Evolutionary conservation across 2,113 vertebrate species (phyloP).

Genomic region (Scytalopus superciliaris): DNA sequence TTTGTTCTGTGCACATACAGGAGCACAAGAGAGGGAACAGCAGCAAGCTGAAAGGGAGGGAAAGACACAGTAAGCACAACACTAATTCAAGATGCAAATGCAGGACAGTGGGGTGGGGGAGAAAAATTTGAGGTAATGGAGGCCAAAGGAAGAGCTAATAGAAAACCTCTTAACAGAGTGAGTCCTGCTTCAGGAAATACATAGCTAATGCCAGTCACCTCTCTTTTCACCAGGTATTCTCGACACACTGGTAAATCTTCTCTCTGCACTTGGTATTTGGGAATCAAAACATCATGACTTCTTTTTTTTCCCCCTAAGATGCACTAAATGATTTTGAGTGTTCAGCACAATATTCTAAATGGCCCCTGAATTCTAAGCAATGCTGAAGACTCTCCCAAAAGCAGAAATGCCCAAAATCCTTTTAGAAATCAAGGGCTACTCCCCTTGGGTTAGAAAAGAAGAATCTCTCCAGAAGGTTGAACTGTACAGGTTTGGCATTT

Average conservation of each 20-base stretch:
- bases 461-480: neutral
- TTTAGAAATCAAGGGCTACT: neutral
- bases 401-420: neutral
- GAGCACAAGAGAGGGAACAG: neutral
- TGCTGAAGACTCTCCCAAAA: neutral
- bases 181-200: neutral
- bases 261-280: neutral
- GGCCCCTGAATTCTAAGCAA: neutral
- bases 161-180: neutral
- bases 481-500: neutral
- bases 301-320: neutral
- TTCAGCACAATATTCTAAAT: neutral
- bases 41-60: neutral
- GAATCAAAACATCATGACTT: neutral
- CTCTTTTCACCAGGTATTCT: neutral
- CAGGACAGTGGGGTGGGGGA: neutral
- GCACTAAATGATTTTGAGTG: neutral
- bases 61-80: neutral
- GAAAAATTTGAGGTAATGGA: constrained; percentile 1
- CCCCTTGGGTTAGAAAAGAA: neutral
- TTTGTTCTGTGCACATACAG: neutral
- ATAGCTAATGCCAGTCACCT: neutral
- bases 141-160: neutral
- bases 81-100: neutral
- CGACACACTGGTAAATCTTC: neutral